These are phyloP conservation scores for Mus spicilegus DNA, from an alignment of 2,113 vertebrate genomes.

Conservation along the genomic window DNA sequence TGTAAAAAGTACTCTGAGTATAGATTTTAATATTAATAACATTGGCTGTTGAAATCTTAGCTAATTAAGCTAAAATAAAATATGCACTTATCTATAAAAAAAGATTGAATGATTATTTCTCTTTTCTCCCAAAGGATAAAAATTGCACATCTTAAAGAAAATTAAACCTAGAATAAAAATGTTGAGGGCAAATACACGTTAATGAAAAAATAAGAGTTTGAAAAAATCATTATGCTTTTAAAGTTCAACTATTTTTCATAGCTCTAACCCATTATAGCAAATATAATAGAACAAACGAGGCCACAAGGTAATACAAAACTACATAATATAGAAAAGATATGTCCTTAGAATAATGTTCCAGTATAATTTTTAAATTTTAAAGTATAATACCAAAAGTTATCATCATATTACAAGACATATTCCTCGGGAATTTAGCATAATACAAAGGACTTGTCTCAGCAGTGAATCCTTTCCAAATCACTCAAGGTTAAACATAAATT, in stretches of 20 bases:
- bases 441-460: background rate
- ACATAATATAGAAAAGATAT: background rate
- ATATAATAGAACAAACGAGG: constrained; percentile 8
- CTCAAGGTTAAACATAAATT: background rate
- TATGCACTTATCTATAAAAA: background rate
- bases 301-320: background rate
- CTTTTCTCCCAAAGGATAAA: background rate
- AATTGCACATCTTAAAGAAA: constrained; percentile 16
- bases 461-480: background rate
- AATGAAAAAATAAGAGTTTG: background rate
- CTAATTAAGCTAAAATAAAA: constrained; percentile 31
- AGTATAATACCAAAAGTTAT: background rate
- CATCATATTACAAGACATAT: background rate
- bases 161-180: constrained; percentile 33
- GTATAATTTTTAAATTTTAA: background rate
- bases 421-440: background rate
- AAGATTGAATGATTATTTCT: constrained; percentile 4
- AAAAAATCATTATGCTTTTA: background rate
- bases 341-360: background rate
- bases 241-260: background rate
- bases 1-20: background rate
- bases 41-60: background rate
- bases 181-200: background rate
- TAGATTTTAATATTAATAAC: background rate
- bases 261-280: background rate